Evolutionary conservation across 92 coral and sea anemone species (phyloP).

Genomic region (Epizoanthus fatuus): DNA sequence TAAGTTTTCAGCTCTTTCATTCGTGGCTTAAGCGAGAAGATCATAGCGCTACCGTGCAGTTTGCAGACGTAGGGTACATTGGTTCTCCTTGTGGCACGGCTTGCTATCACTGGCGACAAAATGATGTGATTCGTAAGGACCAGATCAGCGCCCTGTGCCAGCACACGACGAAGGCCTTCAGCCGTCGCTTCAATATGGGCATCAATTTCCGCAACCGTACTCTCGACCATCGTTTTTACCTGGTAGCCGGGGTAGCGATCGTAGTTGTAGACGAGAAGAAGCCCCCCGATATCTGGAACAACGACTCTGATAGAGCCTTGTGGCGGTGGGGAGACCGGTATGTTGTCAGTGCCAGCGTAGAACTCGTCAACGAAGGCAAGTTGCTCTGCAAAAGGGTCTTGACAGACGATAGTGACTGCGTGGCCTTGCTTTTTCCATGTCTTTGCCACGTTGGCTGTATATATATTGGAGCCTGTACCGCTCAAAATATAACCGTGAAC

Average conservation of each 20-base stretch:
- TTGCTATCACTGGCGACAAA: constrained; percentile 86
- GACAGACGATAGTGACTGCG: constrained; percentile 89
- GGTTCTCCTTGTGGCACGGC: constrained; percentile 79
- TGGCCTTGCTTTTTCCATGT: constrained; percentile 90
- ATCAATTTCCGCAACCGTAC: constrained; percentile 90
- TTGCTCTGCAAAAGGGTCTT: constrained; percentile 85
- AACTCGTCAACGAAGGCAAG: constrained; percentile 88
- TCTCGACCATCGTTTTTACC: constrained; percentile 87
- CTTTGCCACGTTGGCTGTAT: constrained; percentile 85
- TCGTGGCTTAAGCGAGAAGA: constrained; percentile 83
- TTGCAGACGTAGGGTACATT: constrained; percentile 80
- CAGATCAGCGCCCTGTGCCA: constrained; percentile 89
- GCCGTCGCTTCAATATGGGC: constrained; percentile 83
- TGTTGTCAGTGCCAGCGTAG: constrained; percentile 66
- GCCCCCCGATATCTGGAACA: constrained; percentile 88
- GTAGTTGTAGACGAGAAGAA: constrained; percentile 87
- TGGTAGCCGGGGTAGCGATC: constrained; percentile 82
- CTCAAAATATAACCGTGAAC: constrained; percentile 89
- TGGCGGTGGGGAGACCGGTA: constrained; percentile 80
- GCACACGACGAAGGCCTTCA: constrained; percentile 81
- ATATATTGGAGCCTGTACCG: constrained; percentile 89
- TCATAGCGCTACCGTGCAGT: constrained; percentile 89
- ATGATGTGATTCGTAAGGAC: constrained; percentile 89
- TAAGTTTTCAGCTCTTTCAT: constrained; percentile 73
- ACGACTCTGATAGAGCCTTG: constrained; percentile 82